These are phyloP conservation scores for Morinoia aosen DNA, from an alignment of 2,888 invertebrate species.

Conservation along the genomic window DNA sequence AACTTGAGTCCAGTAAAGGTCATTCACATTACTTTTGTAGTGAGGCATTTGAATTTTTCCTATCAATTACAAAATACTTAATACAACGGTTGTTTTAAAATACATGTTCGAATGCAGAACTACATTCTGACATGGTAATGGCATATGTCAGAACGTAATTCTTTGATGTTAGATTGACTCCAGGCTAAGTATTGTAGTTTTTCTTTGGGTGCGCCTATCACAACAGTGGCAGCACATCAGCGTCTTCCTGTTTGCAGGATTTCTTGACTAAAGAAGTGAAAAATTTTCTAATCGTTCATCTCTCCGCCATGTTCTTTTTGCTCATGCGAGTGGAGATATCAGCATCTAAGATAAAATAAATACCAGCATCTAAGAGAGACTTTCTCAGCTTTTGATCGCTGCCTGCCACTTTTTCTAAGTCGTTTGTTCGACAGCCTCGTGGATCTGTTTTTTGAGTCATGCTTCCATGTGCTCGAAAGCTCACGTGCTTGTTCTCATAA, in stretches of 20 bases:
- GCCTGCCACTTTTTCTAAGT: too few species aligned
- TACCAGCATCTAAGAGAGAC: too few species aligned
- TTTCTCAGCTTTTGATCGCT: too few species aligned
- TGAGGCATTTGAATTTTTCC: too few species aligned
- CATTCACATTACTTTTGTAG: not conserved
- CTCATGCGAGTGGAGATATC: not conserved
- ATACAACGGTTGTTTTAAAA: not conserved
- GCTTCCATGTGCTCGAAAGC: not conserved
- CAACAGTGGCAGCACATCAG: not conserved
- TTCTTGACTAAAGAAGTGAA: not conserved
- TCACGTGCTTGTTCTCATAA: not conserved
- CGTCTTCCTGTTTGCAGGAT: not conserved
- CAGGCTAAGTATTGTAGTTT: not conserved
- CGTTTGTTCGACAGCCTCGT: not conserved
- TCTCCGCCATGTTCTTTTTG: not conserved
- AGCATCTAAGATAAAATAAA: too few species aligned
- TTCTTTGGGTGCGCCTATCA: not conserved
- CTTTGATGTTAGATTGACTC: not conserved
- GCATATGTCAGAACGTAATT: not conserved
- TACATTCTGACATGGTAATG: not conserved
- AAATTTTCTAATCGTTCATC: not conserved
- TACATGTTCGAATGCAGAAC: not conserved
- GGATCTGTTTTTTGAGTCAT: not conserved
- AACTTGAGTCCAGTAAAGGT: not conserved
- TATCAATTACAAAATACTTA: not conserved